These are phyloP conservation scores for Lineus longissimus DNA, from an alignment of 1,140 invertebrate species.

Conservation along the genomic window DNA sequence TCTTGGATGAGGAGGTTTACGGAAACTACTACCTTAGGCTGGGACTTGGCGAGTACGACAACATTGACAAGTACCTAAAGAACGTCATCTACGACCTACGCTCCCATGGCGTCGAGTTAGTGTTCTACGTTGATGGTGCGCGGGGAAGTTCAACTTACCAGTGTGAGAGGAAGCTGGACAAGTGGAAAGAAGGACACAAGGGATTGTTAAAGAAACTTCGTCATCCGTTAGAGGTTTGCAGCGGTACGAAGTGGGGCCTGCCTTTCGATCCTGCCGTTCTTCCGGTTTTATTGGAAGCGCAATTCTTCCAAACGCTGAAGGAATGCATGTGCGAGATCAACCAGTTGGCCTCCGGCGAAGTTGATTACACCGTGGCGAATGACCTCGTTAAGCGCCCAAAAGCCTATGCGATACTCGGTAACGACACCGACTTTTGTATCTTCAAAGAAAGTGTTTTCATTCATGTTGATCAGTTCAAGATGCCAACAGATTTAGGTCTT, in stretches of 20 bases:
- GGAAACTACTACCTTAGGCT: conserved; percentile 36
- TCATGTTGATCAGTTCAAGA: conserved; percentile 37
- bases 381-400: conserved; percentile 29
- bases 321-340: conserved; percentile 36
- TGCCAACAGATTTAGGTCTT: conserved; percentile 33
- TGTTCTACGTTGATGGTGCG: conserved; percentile 41
- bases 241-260: conserved; percentile 18
- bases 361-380: conserved; percentile 38
- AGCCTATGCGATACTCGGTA: conserved; percentile 43
- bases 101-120: conserved; percentile 30
- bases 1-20: conserved; percentile 18
- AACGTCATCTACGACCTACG: conserved; percentile 37
- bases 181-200: conserved; percentile 32
- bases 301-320: conserved; percentile 31
- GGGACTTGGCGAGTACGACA: conserved; percentile 38
- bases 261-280: conserved; percentile 20
- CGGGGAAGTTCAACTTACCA: conserved; percentile 32
- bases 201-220: conserved; percentile 27
- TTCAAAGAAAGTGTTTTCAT: conserved; percentile 39
- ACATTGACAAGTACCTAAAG: conserved; percentile 29
- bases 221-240: conserved; percentile 32
- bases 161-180: conserved; percentile 36
- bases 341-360: conserved; percentile 35
- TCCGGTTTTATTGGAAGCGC: conserved; percentile 36
- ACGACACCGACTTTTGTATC: conserved; percentile 49